Evolutionary conservation across 2,113 vertebrate genomes (phyloP).

Genomic region (Oenanthe melanoleuca): DNA sequence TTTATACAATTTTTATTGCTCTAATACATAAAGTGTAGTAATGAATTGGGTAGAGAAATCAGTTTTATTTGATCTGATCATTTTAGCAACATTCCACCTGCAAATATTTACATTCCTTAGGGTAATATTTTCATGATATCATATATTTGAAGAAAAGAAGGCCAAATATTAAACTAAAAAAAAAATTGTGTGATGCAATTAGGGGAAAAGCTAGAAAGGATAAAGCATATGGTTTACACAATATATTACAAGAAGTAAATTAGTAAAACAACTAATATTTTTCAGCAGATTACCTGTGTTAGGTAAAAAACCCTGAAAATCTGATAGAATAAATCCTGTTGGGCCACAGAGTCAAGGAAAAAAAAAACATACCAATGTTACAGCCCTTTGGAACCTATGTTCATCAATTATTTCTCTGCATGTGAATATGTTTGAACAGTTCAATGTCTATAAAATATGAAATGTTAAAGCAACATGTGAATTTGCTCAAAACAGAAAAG

Average conservation of each 20-base stretch:
- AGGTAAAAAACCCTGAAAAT: background rate
- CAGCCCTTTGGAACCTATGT: background rate
- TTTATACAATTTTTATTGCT: background rate
- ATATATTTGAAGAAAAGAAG: background rate
- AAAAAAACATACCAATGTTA: background rate
- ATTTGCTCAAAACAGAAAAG: background rate
- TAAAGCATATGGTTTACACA: background rate
- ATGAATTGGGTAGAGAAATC: background rate
- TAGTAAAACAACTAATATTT: background rate
- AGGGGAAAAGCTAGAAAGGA: background rate
- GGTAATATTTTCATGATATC: background rate
- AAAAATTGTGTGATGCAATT: background rate
- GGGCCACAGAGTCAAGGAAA: background rate
- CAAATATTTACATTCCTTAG: background rate
- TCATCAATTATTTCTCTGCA: background rate
- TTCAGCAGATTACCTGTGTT: background rate
- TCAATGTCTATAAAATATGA: background rate
- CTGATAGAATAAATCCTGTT: background rate
- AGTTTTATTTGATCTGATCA: background rate
- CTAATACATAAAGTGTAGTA: background rate
- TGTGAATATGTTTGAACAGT: background rate
- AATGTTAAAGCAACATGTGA: background rate
- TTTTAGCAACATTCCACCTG: background rate
- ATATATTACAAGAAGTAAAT: background rate
- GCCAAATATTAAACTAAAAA: background rate